These are phyloP conservation scores for Capromys pilorides DNA, from an alignment of 2,797 vertebrate genomes.

Conservation along the genomic window DNA sequence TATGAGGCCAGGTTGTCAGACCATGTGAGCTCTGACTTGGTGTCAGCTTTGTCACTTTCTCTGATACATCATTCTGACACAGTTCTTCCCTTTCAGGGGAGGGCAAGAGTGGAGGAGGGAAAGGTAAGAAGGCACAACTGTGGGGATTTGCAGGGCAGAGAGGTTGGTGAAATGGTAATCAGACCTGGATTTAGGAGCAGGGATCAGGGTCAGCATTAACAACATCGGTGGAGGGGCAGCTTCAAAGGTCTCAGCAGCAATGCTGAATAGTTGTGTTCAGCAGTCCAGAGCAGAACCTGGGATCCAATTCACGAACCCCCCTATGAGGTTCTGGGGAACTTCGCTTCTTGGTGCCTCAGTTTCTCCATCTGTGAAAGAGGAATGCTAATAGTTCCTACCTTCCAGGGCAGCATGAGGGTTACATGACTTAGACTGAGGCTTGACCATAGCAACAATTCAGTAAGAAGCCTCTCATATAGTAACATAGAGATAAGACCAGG, in stretches of 20 bases:
- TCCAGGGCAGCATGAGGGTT: neutral
- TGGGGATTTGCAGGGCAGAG: neutral
- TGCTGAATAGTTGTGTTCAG: neutral
- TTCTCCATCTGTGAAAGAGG: neutral
- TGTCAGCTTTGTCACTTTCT: slow-evolving; percentile 20
- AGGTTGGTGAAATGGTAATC: neutral
- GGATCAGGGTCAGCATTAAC: neutral
- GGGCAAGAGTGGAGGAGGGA: neutral
- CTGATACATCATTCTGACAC: neutral
- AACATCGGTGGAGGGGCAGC: neutral
- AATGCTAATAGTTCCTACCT: neutral
- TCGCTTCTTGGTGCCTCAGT: neutral
- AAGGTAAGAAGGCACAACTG: neutral
- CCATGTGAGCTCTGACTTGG: neutral
- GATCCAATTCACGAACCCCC: rapidly evolving
- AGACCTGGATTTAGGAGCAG: neutral
- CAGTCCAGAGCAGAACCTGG: neutral
- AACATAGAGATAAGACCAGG: too few relatives aligned
- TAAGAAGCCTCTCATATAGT: too few relatives aligned
- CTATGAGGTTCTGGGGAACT: neutral
- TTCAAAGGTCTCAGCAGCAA: neutral
- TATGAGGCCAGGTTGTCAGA: rapidly evolving
- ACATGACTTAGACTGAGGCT: neutral
- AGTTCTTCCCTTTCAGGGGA: neutral
- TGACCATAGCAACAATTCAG: neutral